Evolutionary conservation across 2,113 vertebrate species (phyloP), one percentile per base, ranked within the genome.

Genomic region (Neoarius graeffei): DNA sequence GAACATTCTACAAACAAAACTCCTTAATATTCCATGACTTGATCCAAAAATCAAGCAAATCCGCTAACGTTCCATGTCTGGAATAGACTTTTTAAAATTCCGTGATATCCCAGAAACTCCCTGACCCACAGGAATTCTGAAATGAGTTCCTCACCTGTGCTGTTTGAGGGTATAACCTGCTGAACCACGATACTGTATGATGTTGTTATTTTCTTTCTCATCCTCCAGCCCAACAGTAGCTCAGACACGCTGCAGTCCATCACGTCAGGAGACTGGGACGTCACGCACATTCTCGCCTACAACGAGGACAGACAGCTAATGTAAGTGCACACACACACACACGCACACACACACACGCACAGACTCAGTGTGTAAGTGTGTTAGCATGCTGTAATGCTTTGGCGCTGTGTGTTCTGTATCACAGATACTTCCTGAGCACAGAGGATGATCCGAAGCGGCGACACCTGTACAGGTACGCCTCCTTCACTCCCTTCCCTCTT

Each of bases 251-350:
- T 99, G n/a, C 97, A 99, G 93, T 95, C 97, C 87, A 97, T 99
- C 92, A 99, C 98, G 2, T 99, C 97, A 0, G 98, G 98, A 9
- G 97, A 99, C 17, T 99, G 98, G 98, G 98, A 99, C 64, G 98
- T 98, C 88, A 99, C 98, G 74, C 94, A 95, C 90, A 96, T 99
- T 91, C 92, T 99, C 93, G 95, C 97, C 82, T 99, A 98, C 0
- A 95, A 97, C 4, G 98, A 99, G 94, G 96, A 96, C 74, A 96
- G 93, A 14, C 80, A 82, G 79, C 50, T 69, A 71, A 82, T 82
- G 64, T 87, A 67, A 82, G 66, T 50, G 35, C 13, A 48, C 62
- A 69, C 76, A 84, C 27, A 35, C 60, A 71, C 80, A 59, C 67
- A 60, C 56, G 56, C 84, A 85, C 69, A 74, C 27, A 85, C 83